A percentile compares a stretch with the other conserved stretches of the same genome.
phyloP scores from a whole-genome alignment of 23 tunicate species.

The Styela clava region DNA sequence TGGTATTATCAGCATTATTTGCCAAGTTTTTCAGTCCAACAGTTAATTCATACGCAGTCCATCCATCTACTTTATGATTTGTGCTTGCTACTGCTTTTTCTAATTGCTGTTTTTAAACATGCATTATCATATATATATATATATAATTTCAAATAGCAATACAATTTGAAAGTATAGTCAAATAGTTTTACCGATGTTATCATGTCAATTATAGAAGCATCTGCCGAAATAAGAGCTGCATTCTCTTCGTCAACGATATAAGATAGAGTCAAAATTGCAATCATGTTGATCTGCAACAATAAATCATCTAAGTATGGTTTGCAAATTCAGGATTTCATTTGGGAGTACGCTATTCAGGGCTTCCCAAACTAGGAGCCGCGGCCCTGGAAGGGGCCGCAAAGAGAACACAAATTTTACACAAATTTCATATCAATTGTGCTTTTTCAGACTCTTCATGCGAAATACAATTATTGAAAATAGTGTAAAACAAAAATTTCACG shows the following conservation, averaged over 20 bases:
- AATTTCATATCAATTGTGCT: too few relatives aligned
- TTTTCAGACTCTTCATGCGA: too few relatives aligned
- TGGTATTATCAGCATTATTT: slow-evolving; percentile 44
- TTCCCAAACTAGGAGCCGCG: too few relatives aligned
- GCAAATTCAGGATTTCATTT: too few relatives aligned
- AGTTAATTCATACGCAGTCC: slow-evolving; percentile 33
- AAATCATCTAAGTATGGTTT: too few relatives aligned
- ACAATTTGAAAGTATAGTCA: background rate
- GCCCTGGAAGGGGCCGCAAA: too few relatives aligned
- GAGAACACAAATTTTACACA: background rate
- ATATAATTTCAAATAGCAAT: too few relatives aligned
- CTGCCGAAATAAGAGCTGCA: slow-evolving; percentile 37
- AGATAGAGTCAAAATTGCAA: slow-evolving; percentile 34
- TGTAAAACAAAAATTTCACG: too few relatives aligned
- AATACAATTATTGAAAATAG: too few relatives aligned
- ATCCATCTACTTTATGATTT: slow-evolving; percentile 42
- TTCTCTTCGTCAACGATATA: slow-evolving; percentile 60
- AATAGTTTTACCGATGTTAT: slow-evolving; percentile 38
- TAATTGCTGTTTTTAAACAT: background rate
- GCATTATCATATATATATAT: too few relatives aligned
- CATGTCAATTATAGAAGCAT: slow-evolving; percentile 35
- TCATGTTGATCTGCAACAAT: slow-evolving; percentile 5
- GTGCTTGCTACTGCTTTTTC: background rate
- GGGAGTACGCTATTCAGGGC: too few relatives aligned
- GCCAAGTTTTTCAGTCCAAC: slow-evolving; percentile 47